These are phyloP conservation scores for Chironomus striatipennis DNA, from an alignment of 1,140 invertebrate genomes.

Conservation along the genomic window DNA sequence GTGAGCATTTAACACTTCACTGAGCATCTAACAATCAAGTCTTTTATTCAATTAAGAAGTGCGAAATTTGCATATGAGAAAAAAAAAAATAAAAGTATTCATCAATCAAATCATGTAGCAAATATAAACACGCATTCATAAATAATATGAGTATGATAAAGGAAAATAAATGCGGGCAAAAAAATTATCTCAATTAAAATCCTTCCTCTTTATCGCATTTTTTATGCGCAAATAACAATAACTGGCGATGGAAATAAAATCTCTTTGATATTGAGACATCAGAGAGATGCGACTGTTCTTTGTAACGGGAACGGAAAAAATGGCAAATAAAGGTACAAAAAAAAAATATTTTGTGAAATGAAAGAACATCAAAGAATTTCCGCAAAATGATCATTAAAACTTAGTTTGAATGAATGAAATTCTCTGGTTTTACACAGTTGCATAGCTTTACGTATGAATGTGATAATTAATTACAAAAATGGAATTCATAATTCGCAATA, in stretches of 20 bases:
- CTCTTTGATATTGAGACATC: background rate
- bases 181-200: conserved; percentile 3
- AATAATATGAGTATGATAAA: background rate
- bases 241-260: background rate
- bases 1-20: background rate
- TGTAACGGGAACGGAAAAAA: background rate
- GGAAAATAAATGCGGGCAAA: background rate
- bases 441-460: no score
- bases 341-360: background rate
- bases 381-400: conserved; percentile 22
- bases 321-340: background rate
- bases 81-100: background rate
- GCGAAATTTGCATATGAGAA: background rate
- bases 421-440: no score
- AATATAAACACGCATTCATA: background rate
- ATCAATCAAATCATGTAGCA: background rate
- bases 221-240: background rate
- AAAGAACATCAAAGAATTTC: conserved; percentile 15
- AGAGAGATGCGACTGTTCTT: background rate
- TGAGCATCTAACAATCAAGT: background rate
- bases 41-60: background rate
- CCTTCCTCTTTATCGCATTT: background rate
- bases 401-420: background rate
- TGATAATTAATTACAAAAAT: no score
- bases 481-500: no score